Evolutionary conservation across 2,888 invertebrate genomes (phyloP).

Genomic region (Scaptomyza flava): DNA sequence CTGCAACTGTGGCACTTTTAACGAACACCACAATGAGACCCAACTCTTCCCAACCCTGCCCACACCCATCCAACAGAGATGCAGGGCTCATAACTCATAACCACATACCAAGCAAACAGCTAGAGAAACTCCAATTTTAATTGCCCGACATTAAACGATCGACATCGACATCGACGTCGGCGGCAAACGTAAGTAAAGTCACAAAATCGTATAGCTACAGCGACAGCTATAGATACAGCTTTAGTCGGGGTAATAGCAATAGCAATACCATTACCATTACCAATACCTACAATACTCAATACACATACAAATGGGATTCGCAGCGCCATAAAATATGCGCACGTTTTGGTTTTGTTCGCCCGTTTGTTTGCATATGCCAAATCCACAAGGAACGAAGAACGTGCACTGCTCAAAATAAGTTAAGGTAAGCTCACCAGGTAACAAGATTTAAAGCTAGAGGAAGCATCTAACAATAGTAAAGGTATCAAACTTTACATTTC

Average conservation of each 20-base stretch:
- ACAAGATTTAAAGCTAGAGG: no score
- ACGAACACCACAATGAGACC: not conserved
- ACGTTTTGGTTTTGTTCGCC: conserved; percentile 76
- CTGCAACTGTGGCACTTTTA: conserved; percentile 42
- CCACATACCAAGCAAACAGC: conserved; percentile 41
- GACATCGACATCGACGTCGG: conserved; percentile 31
- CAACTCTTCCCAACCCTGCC: not conserved
- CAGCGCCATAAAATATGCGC: conserved; percentile 76
- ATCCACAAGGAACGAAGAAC: conserved; percentile 23
- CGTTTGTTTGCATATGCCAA: conserved; percentile 74
- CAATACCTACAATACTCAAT: conserved; percentile 38
- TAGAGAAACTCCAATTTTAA: conserved; percentile 67
- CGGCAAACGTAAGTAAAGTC: conserved; percentile 21
- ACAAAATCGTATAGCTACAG: conserved; percentile 42
- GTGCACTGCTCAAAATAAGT: not conserved
- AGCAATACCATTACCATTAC: conserved; percentile 43
- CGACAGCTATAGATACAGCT: conserved; percentile 4
- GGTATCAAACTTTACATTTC: no score
- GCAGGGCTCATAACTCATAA: conserved; percentile 68
- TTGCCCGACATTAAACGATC: conserved; percentile 81
- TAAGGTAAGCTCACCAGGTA: not conserved
- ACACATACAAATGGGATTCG: conserved; percentile 46
- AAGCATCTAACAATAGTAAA: no score
- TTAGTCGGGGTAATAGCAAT: conserved; percentile 12
- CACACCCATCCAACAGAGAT: conserved; percentile 1